Evolutionary conservation across 1,140 invertebrate species (phyloP).

Genomic region (Pantala flavescens): DNA sequence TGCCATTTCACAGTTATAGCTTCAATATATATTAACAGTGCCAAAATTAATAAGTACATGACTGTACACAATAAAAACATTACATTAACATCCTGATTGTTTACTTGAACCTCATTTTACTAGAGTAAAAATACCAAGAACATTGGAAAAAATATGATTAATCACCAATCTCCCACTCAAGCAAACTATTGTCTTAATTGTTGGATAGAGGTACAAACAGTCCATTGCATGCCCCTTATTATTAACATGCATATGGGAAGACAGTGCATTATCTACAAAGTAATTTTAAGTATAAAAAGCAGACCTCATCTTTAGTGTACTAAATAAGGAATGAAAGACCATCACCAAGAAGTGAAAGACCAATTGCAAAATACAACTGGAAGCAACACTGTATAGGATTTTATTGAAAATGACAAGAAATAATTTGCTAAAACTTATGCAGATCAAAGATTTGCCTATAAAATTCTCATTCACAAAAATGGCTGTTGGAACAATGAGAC

Average conservation of each 20-base stretch:
- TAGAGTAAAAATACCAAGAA: neutral
- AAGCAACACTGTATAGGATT: neutral
- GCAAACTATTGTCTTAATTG: slow-evolving; percentile 10
- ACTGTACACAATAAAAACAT: slow-evolving; percentile 10
- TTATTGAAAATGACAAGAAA: neutral
- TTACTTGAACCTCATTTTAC: neutral
- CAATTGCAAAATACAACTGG: slow-evolving; percentile 9
- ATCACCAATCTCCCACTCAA: slow-evolving; percentile 5
- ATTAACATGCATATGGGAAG: slow-evolving; percentile 9
- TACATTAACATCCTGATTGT: slow-evolving; percentile 6
- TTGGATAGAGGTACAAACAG: slow-evolving; percentile 1
- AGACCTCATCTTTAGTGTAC: slow-evolving; percentile 6
- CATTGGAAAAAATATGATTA: neutral
- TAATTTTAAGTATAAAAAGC: neutral
- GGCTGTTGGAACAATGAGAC: slow-evolving; percentile 4
- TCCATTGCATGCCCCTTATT: slow-evolving; percentile 8
- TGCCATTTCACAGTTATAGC: slow-evolving; percentile 9
- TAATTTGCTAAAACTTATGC: neutral
- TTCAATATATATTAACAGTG: slow-evolving; percentile 8
- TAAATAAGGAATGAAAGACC: slow-evolving; percentile 10
- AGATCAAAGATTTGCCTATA: slow-evolving; percentile 7
- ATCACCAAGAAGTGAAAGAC: slow-evolving; percentile 5
- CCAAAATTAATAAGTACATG: neutral
- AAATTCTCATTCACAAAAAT: slow-evolving; percentile 5
- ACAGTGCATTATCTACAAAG: slow-evolving; percentile 9